Evolutionary conservation across 2,113 vertebrate genomes (phyloP), one percentile per base, ranked within the genome.

Genomic region (Poeciliopsis prolifica): DNA sequence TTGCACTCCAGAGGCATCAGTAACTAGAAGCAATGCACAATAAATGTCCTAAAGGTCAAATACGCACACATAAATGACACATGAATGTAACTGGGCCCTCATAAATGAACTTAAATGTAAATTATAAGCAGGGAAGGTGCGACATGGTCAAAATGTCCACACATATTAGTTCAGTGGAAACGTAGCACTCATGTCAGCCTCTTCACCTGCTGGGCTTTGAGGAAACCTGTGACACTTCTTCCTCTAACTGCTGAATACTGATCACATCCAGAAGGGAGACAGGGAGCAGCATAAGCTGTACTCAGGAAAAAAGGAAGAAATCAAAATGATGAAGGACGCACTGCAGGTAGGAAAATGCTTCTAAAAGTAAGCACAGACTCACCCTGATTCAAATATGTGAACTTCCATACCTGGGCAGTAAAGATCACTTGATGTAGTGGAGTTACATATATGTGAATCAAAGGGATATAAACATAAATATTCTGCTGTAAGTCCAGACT

Each of bases 191-290:
- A 1, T 65, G 72, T 75, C 63, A 51, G 70, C 75, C 74, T 81
- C 77, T 75, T 75, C 82, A 79, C 68, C 80, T 54, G 42, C 68
- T 67, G 54, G 60, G 73, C 72, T 77, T 61, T 9, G 71, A 71
- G 67, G 65, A 33, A 84, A 75, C 81, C 69, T 65, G 68, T 82
- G 83, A 74, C 76, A 77, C 77, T 54, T 77, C 65, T 29, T 74
- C 68, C 62, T 71, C 26, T 5, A 40, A 66, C 68, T 48, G 51
- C 65, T 84, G 85, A 86, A 90, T 87, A 80, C 77, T 66, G 33
- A 88, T 85, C 68, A 78, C 60, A 75, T 64, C 63, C 61, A 51
- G 14, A 67, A 60, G 48, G 33, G 15, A 35, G 28, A 67, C 33
- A 15, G 33, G 67, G 48, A 48, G 60, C 35, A 14, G 61, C 33